Evolutionary conservation across 2,797 vertebrate species (phyloP).

Genomic region (Centroberyx gerrardi): DNA sequence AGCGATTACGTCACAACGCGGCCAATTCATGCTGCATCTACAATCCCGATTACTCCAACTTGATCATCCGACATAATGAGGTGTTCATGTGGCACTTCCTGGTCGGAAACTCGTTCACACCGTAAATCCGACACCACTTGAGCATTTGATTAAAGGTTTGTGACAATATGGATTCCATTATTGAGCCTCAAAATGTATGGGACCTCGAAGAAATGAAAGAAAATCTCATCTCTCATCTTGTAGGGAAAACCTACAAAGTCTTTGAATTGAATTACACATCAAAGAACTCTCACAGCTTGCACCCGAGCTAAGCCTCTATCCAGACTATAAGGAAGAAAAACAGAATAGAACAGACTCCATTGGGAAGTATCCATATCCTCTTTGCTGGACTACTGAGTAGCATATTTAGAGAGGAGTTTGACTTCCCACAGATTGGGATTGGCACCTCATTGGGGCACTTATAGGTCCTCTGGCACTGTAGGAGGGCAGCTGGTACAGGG

Average conservation of each 20-base stretch:
- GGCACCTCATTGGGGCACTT: slow-evolving; percentile 11
- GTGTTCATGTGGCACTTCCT: too few species aligned
- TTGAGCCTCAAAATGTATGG: too few species aligned
- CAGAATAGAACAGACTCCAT: slow-evolving; percentile 20
- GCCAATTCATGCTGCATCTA: too few species aligned
- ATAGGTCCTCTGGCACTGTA: slow-evolving; percentile 15
- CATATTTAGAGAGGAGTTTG: slow-evolving; percentile 37
- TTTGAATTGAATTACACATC: slow-evolving; percentile 28
- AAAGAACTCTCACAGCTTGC: not conserved
- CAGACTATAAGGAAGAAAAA: slow-evolving; percentile 31
- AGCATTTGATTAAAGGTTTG: too few species aligned
- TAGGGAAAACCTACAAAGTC: not conserved
- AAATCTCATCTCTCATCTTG: not conserved
- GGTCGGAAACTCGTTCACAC: too few species aligned
- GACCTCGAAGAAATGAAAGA: too few species aligned
- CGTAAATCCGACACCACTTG: too few species aligned
- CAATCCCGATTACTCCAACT: too few species aligned
- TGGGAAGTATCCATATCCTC: slow-evolving; percentile 51
- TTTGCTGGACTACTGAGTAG: slow-evolving; percentile 38
- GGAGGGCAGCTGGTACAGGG: slow-evolving; percentile 56
- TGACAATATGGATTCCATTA: too few species aligned
- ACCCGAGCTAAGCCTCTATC: slow-evolving; percentile 19
- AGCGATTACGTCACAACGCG: too few species aligned
- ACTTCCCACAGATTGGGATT: slow-evolving; percentile 29
- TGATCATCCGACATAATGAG: too few species aligned